Evolutionary conservation across 2,797 vertebrate genomes (phyloP).

Genomic region (Gallirallus australis): DNA sequence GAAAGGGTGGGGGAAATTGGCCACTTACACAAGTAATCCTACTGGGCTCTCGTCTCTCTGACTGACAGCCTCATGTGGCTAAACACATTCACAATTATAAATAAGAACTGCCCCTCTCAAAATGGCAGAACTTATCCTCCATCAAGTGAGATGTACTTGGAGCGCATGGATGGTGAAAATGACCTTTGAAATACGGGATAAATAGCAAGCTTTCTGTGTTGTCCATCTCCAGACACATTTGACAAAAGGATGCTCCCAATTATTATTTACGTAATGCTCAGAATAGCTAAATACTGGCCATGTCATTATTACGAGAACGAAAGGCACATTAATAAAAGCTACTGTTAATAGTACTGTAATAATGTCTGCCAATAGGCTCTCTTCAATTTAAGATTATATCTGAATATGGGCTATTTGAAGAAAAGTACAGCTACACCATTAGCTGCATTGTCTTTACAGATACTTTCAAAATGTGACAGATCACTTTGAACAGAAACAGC

Average conservation of each 20-base stretch:
- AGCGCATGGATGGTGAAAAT: constrained; percentile 46
- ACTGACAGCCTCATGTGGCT: constrained; percentile 79
- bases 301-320: neutral
- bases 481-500: neutral
- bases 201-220: neutral
- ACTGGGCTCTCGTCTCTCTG: constrained; percentile 72
- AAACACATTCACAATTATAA: constrained; percentile 77
- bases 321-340: constrained; percentile 19
- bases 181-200: constrained; percentile 17
- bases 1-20: constrained; percentile 73
- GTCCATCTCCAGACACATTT: neutral
- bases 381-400: neutral
- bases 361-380: neutral
- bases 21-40: constrained; percentile 83
- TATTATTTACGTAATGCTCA: neutral
- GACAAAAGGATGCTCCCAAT: neutral
- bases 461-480: neutral
- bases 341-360: neutral
- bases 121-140: constrained; percentile 67
- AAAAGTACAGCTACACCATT: neutral
- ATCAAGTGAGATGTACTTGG: constrained; percentile 58
- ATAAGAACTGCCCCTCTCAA: constrained; percentile 73
- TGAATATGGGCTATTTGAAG: neutral
- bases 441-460: neutral
- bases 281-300: neutral